Evolutionary conservation across 2,888 invertebrate species (phyloP), one percentile per base, ranked within the genome.

Genomic region (Hymenopus coronatus): DNA sequence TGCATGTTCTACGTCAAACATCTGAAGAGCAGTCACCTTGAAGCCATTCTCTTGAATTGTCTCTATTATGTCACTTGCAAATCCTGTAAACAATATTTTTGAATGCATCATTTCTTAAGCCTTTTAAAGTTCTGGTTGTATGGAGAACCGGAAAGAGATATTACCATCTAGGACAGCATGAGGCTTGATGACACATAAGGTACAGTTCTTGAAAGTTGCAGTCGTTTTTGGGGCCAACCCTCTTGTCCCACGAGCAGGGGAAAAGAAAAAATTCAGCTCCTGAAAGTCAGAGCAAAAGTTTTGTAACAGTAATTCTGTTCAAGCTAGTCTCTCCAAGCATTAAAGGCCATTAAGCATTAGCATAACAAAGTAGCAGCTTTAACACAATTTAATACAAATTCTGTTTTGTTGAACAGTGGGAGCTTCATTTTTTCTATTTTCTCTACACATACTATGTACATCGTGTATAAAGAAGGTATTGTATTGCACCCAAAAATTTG

Each of bases 151-250:
- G n/a, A 46, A 28, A 87, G 84, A 89, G 83, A 95, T 92, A 91
- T 95, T 94, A 92, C 97, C 96, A 92, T 97, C 96, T 90, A 96
- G 94, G 8, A 99, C 94, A 20, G 97, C 97, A 93, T 98, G 98
- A 0, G 99, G 99, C 93, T 98, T 98, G 85, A 99, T 96, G 88
- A 99, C 94, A 92, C 97, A 97, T 89, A 97, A 95, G 0, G 97
- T 97, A 91, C 96, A 96, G 92, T 97, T 96, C 70, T 95, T 94
- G 8, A 96, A 92, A 3, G 94, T 94, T 0, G 96, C 95, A 0
- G 96, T 95, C 30, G 95, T 91, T 28, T 90, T 90, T 46, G 91
- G 91, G 46, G 91, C 91, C 25, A 92, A 92, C 81, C 91, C 91
- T 89, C 92, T 91, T 30, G 90, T 89, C 9, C 91, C 91, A 28